Percentiles rank a stretch among this genome's conserved stretches.
phyloP scores from a whole-genome alignment of 2,113 vertebrate species.

The Anolis carolinensis region DNA sequence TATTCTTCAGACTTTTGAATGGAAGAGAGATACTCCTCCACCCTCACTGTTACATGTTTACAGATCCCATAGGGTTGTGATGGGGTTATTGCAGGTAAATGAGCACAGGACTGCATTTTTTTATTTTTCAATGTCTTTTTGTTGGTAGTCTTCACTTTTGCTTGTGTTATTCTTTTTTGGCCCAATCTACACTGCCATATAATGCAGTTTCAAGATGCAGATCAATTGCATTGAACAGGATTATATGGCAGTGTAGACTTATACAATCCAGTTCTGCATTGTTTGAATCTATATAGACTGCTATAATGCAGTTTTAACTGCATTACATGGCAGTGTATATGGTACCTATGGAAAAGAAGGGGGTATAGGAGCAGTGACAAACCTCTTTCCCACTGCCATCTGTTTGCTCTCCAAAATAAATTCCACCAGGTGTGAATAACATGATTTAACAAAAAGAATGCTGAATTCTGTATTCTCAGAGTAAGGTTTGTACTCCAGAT shows the following conservation, averaged over 20 bases:
- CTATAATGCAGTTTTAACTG: too few species aligned
- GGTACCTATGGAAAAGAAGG: too few species aligned
- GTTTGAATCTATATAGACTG: too few species aligned
- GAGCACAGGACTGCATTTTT: background rate
- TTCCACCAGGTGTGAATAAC: background rate
- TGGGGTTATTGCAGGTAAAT: background rate
- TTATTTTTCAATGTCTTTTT: background rate
- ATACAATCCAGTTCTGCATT: too few species aligned
- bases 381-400: background rate
- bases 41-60: background rate
- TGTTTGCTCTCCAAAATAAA: background rate
- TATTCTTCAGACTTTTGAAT: background rate
- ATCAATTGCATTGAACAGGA: too few species aligned
- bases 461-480: background rate
- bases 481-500: background rate
- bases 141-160: background rate
- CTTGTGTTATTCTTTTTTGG: background rate
- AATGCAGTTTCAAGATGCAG: too few species aligned
- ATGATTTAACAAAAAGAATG: background rate
- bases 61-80: background rate
- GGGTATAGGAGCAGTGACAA: background rate
- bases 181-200: too few species aligned
- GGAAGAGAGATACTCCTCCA: background rate
- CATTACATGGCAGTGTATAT: too few species aligned
- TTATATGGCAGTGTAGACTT: too few species aligned